Base-by-base conservation (phyloP, 1,140 invertebrate species). In the Polypedilum pembai region DNA sequence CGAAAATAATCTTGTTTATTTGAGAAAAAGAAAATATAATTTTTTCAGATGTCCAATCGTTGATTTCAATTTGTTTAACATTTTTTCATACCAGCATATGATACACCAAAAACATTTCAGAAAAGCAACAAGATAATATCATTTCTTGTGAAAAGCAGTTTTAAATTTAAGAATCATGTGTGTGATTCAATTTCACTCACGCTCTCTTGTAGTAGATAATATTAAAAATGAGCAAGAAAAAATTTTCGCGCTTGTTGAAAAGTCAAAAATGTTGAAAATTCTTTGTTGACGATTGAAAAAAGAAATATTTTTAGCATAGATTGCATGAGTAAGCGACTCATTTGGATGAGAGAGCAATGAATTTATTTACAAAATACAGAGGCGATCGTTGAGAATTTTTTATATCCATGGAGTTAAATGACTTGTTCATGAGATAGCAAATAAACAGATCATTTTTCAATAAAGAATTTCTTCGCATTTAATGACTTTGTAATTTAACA, bases 251-350 rank as follows among this genome's bases (percentile, higher is more conserved):
- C 45, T 56, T 56, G 45, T n/a, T n/a, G n/a, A 56, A n/a, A 56
- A 56, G 12, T 56, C 45, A 56, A 15, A 56, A 56, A 56, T 56
- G 45, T 56, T 8, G 45, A 56, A 56, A 56, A 56, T 56, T 56
- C 45, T 56, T 56, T 56, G 45, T 56, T 56, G 45, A n/a, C 45
- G 12, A 3, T 56, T n/a, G 12, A 12, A 12, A 45, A 45, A 45
- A 56, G n/a, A 56, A 56, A 56, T 56, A 56, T 56, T 56, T 56
- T 56, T 56, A 56, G 45, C 45, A 15, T n/a, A 56, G 45, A 56
- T 12, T 15, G 24, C 8, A 45, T 15, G 45, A 56, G 45, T 56
- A n/a, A 56, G 45, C 4, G 45, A 15, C 45, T 56, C 24, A 33
- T 4, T 56, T 4, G 45, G 45, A 12, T 12, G 8, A n/a, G 12